Percentiles rank a stretch among this genome's conserved stretches.
phyloP scores from a whole-genome alignment of 1,140 invertebrate genomes.

The Heliconius nattereri region DNA sequence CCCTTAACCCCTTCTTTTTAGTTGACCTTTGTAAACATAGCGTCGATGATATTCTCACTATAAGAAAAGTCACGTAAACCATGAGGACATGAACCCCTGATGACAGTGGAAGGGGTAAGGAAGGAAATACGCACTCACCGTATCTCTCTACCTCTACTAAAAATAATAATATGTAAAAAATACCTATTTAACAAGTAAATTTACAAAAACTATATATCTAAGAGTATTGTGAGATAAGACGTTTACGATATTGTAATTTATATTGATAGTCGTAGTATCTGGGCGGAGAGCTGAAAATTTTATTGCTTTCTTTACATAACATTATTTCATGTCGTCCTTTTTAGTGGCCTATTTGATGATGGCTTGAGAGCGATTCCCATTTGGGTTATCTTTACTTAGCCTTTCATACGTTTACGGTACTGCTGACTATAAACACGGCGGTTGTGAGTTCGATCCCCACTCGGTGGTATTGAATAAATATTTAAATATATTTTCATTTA shows the following conservation, averaged over 20 bases:
- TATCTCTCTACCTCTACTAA: too few relatives aligned
- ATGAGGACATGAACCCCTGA: too few relatives aligned
- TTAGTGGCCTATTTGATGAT: slow-evolving; percentile 7
- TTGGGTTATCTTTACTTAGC: background rate
- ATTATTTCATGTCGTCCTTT: slow-evolving; percentile 3
- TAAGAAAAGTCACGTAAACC: too few relatives aligned
- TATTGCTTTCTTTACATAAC: slow-evolving; percentile 9
- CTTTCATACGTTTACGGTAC: background rate
- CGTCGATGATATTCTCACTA: too few relatives aligned
- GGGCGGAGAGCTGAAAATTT: background rate
- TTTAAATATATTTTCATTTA: too few relatives aligned
- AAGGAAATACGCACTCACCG: too few relatives aligned
- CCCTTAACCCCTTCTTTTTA: too few relatives aligned
- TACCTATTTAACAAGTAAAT: background rate
- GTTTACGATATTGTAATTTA: slow-evolving; percentile 10
- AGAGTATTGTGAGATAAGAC: background rate
- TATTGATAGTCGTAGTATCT: background rate
- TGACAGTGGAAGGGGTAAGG: too few relatives aligned
- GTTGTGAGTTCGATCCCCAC: too few relatives aligned
- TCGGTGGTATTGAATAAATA: too few relatives aligned
- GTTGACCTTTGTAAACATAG: too few relatives aligned
- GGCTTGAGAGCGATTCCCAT: background rate
- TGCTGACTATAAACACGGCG: too few relatives aligned
- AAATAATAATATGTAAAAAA: background rate
- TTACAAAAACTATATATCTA: background rate